Evolutionary conservation across 2,113 vertebrate species (phyloP), one percentile per base, ranked within the genome.

Genomic region (Balaeniceps rex): DNA sequence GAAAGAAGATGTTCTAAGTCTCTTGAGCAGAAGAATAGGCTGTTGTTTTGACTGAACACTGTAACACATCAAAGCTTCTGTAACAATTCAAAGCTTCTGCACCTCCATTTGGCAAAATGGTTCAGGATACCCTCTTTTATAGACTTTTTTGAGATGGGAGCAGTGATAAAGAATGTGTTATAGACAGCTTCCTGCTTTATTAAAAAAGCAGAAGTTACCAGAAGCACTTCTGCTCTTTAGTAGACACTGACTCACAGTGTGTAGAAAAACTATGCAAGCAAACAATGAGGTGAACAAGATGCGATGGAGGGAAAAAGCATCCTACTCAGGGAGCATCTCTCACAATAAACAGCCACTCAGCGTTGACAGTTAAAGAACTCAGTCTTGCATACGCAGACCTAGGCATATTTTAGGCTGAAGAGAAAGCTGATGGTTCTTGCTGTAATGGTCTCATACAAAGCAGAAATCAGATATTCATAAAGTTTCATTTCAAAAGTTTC

Each of bases 41-140:
- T 86, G 85, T 65, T 93, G 75, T 90, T 94, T 90, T 90, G 85
- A 66, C 75, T 83, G 58, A 95, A 75, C 44, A 38, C 55, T 75
- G 22, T 77, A 86, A 80, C 76, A 80, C 54, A 82, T 95, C 72
- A 88, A 95, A 94, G 47, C 29, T 76, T 66, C 70, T 75, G 23
- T 28, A 60, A 38, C 68, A 77, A 49, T 92, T 92, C 66, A 90
- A 72, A 93, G 70, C 4, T 87, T 85, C 57, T 76, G 19, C 46
- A 86, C 11, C 66, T 90, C 51, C 60, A 47, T 54, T 95, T 90
- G 65, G 83, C 60, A 86, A 93, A 88, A 46, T 71, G 49, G 49
- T 83, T 92, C 54, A 66, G 75, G 57, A 64, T 83, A 68, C 33
- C 26, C 83, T 60, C 26, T 93, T 93, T 82, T 82, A 89, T 10